Percentiles rank a stretch among this genome's conserved stretches.
phyloP scores from a whole-genome alignment of 92 coral and sea anemone species.

The Isaurus tuberculatus region DNA sequence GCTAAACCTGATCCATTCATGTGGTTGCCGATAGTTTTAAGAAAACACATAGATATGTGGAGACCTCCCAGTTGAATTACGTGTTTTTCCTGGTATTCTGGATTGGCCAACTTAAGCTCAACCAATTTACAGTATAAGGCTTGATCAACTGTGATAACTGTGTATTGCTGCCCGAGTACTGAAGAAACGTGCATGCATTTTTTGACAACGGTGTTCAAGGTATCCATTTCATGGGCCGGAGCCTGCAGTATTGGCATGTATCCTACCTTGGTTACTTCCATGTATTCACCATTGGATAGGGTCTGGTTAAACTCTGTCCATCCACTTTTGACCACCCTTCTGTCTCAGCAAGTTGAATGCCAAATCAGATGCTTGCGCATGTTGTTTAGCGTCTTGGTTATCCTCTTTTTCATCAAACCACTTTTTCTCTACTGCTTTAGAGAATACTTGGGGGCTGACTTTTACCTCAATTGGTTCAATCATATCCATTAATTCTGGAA shows the following conservation, averaged over 20 bases:
- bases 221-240: constrained; percentile 60
- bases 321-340: constrained; percentile 43
- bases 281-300: constrained; percentile 33
- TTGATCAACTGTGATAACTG: constrained; percentile 66
- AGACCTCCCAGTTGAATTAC: constrained; percentile 67
- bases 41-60: constrained; percentile 66
- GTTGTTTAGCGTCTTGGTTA: constrained; percentile 17
- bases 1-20: constrained; percentile 59
- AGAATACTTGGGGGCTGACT: constrained; percentile 50
- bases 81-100: constrained; percentile 59
- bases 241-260: constrained; percentile 60
- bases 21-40: constrained; percentile 57
- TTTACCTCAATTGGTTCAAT: constrained; percentile 30
- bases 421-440: constrained; percentile 35
- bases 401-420: constrained; percentile 57
- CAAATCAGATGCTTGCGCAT: constrained; percentile 65
- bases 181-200: constrained; percentile 66
- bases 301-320: constrained; percentile 70
- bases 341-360: constrained; percentile 60
- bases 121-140: constrained; percentile 66
- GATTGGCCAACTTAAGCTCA: constrained; percentile 66
- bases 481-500: constrained; percentile 65
- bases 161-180: constrained; percentile 57
- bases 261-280: constrained; percentile 59
- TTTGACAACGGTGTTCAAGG: constrained; percentile 70